These are phyloP conservation scores for Cryptus viduatorius DNA, from an alignment of 2,888 invertebrate genomes.

Conservation along the genomic window DNA sequence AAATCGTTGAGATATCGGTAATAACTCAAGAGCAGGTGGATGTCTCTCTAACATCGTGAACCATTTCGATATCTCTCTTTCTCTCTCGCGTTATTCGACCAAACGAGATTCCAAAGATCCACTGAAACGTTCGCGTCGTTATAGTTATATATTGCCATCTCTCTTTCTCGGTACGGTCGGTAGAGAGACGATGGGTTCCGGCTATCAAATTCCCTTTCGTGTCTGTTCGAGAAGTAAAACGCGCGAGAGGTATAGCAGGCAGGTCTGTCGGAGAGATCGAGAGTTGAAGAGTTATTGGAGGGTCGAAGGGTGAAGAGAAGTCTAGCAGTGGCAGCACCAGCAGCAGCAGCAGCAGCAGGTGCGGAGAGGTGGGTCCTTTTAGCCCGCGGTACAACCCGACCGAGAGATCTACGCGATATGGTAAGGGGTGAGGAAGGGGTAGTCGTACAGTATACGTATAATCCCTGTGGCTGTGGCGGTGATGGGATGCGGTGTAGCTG, in stretches of 20 bases:
- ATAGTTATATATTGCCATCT: conserved; percentile 23
- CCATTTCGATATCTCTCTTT: not conserved
- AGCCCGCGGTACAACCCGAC: not conserved
- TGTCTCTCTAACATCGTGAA: not conserved
- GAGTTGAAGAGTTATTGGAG: conserved; percentile 63
- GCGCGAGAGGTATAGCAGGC: conserved; percentile 3
- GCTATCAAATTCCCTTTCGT: conserved; percentile 68
- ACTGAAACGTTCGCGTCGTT: conserved; percentile 64
- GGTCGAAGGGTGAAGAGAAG: conserved; percentile 29
- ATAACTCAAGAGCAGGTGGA: conserved; percentile 36
- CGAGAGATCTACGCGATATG: conserved; percentile 39
- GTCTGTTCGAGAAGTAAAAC: conserved; percentile 14
- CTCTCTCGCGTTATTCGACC: conserved; percentile 24
- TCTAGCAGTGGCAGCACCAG: conserved; percentile 31
- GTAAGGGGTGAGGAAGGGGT: not conserved
- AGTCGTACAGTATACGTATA: conserved; percentile 57
- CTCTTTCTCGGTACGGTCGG: not conserved
- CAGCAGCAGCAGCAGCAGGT: conserved; percentile 35
- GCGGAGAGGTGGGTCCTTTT: conserved; percentile 10
- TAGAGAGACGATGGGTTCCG: conserved; percentile 25
- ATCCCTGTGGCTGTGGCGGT: conserved; percentile 66
- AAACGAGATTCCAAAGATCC: conserved; percentile 68
- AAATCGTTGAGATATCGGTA: conserved; percentile 17
- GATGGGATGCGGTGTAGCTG: conserved; percentile 51
- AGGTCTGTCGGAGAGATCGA: conserved; percentile 39